Base-by-base conservation (phyloP, 2,888 invertebrate genomes). In the Incurvaria masculella region DNA sequence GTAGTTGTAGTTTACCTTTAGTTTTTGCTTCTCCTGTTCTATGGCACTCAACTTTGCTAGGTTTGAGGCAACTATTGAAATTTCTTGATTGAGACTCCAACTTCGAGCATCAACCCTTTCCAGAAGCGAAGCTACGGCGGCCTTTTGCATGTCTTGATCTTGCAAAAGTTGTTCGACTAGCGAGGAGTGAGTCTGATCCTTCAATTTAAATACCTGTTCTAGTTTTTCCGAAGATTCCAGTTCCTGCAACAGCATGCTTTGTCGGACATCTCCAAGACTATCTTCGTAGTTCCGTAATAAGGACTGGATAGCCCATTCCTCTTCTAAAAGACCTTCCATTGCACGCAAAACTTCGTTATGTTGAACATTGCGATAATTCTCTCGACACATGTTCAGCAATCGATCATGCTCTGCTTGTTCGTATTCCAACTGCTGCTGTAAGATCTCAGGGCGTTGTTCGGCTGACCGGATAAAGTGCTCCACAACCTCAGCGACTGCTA, bases 31-130 rank as follows among this genome's bases (percentile, higher is more conserved):
- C 56, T 89, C 86, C 59, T 90, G 79, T 69, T 91, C 90, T 53
- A 88, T 83, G 44, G 81, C 75, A 54, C 89, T 89, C 21, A 91
- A 75, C 49, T 81, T 81, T 18, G 87, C 87, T 55, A 91, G 69
- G 67, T 90, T 87, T 11, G 79, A 73, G 56, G 89, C 88, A 41
- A 90, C 87, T 49, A 89, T 68, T 56, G 82, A 80, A 53, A 90
- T 85, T 76, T 89, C 89, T 63, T 89, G 87, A 55, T 87, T 81
- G 21, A 90, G 72, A 57, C 88, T 86, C 88, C 89, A 89, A 53
- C 84, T 86, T 58, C 86, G 83, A 6, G 88, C 82, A 69, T 90
- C 90, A 52, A 86, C 85, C 59, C 84, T 81, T 66, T 88, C 87
- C 51, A 90, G 68, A 42, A 90, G 68, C 14, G 86, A 83, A 21